Evolutionary conservation across 2,113 vertebrate species (phyloP), one percentile per base, ranked within the genome.

Genomic region (Larimichthys polyactis): DNA sequence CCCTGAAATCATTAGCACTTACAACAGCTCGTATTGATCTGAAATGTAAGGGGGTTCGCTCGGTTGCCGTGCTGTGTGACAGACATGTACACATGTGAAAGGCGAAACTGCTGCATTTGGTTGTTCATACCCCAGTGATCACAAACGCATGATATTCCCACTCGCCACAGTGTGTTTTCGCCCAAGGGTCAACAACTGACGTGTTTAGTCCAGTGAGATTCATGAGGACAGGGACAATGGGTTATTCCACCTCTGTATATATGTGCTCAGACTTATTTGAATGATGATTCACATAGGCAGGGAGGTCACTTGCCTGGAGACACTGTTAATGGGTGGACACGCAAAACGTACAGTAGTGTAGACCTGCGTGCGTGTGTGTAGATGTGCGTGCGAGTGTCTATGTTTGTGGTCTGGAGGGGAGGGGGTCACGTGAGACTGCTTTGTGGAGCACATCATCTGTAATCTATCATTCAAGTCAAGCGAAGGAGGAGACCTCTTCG

Each of bases 211-310:
- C 65, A 58, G 63, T 60, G 19, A 74, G 51, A 89, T 90, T 83
- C 75, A 77, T 72, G 58, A 73, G 65, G 62, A 89, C 43, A 69
- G 69, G 48, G 66, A 85, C 63, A 75, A 90, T 62, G 72, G 86
- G 68, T 6, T 11, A 69, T 48, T 71, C 74, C 76, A 84, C 82
- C 81, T 79, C 70, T 29, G 20, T 52, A 27, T 80, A 62, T 55
- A 79, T 70, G 52, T 72, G 69, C 66, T 54, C 65, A 51, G 79
- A 54, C 55, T 89, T 80, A 86, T 88, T 89, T 89, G 77, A 93
- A 86, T 76, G 75, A 89, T 89, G 87, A 93, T 90, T 93, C 87
- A 91, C 62, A 82, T 22, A 64, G 85, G 68, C 83, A 89, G 83
- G 44, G 82, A 92, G 82, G 87, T 75, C 77, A 82, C 58, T 78